Conservation (phyloP, 2,888 invertebrate genomes). For the Agrochola lychnidis region DNA sequence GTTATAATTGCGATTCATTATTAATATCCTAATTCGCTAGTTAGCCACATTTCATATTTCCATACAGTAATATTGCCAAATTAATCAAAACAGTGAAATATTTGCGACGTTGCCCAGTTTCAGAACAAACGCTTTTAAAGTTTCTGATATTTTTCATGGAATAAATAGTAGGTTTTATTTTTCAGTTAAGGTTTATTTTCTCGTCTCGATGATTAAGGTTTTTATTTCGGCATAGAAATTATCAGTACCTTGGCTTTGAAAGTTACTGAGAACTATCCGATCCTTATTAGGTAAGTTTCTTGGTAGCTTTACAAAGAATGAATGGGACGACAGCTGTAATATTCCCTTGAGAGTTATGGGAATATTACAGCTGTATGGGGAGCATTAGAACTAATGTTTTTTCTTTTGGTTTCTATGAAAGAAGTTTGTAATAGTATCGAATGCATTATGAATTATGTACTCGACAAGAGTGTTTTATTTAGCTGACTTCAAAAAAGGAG, state of each 20-base stretch:
- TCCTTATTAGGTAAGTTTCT: not conserved
- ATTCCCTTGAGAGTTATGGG: slow-evolving; percentile 1
- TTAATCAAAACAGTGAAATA: no score
- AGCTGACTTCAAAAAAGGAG: no score
- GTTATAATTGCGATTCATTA: no score
- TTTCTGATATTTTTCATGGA: not conserved
- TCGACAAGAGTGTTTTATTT: no score
- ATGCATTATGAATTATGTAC: not conserved
- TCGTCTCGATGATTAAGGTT: not conserved
- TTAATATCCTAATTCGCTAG: no score
- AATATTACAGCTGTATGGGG: slow-evolving; percentile 15
- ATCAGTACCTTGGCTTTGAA: not conserved
- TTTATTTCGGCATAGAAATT: slow-evolving; percentile 16
- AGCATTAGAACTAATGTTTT: slow-evolving; percentile 11
- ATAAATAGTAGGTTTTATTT: no score
- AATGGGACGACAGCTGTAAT: slow-evolving; percentile 8
- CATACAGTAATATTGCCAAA: no score
- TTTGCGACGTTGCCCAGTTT: no score
- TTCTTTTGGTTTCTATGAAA: slow-evolving; percentile 25
- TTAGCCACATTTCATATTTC: no score
- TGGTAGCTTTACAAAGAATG: not conserved
- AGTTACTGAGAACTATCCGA: not conserved
- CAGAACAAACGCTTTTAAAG: not conserved
- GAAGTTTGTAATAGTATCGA: not conserved
- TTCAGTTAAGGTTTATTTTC: not conserved